phyloP scores from a whole-genome alignment of 2,797 vertebrate genomes.

The Sciurus vulgaris region DNA sequence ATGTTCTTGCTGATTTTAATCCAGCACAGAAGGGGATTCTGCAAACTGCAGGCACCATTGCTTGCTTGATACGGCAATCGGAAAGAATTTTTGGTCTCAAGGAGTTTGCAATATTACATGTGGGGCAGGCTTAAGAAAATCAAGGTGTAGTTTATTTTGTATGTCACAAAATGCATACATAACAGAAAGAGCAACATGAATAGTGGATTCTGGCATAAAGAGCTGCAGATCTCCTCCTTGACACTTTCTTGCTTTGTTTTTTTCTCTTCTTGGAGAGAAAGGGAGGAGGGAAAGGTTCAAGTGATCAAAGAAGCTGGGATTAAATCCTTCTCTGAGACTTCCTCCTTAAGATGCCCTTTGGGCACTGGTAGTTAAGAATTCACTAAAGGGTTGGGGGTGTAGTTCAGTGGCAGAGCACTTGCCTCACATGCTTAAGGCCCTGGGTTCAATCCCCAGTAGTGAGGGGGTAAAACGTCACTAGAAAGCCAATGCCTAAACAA shows the following conservation, averaged over 20 bases:
- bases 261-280: background rate
- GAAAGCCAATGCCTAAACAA: background rate
- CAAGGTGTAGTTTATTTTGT: too few species aligned
- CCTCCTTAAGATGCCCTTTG: background rate
- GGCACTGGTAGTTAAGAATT: background rate
- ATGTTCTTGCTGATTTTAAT: background rate
- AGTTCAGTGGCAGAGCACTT: background rate
- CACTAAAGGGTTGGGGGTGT: background rate
- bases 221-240: background rate
- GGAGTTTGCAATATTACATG: fast-evolving
- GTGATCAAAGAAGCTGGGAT: background rate
- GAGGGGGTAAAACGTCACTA: background rate
- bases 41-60: background rate
- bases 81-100: background rate
- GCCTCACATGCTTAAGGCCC: too few species aligned
- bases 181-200: fast-evolving
- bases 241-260: background rate
- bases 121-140: background rate
- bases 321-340: background rate
- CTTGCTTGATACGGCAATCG: fast-evolving
- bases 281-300: background rate
- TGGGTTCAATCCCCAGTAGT: background rate
- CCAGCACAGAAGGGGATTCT: background rate
- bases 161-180: background rate
- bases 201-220: background rate